Evolutionary conservation across 2,888 invertebrate genomes (phyloP).

Genomic region (Heliothis peltigera): DNA sequence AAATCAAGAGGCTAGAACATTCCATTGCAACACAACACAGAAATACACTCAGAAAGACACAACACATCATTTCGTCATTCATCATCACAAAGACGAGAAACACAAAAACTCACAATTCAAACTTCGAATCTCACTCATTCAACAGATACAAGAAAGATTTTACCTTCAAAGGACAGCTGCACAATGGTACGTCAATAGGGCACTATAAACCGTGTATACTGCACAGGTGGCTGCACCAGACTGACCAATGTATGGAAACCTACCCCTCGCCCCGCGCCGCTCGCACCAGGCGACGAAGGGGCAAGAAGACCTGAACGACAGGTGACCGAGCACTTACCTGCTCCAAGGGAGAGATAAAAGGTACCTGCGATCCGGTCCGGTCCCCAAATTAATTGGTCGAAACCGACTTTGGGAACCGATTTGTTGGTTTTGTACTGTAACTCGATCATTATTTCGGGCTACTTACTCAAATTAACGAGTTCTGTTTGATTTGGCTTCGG

Average conservation of each 20-base stretch:
- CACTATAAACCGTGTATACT: conserved; percentile 77
- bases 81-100: conserved; percentile 47
- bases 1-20: conserved; percentile 20
- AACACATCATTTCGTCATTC: conserved; percentile 23
- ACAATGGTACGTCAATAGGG: conserved; percentile 77
- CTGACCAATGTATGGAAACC: conserved; percentile 71
- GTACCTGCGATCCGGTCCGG: conserved; percentile 82
- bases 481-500: conserved; percentile 14
- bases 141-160: conserved; percentile 59
- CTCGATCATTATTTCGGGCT: conserved; percentile 60
- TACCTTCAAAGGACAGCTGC: conserved; percentile 74
- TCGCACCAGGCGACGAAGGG: conserved; percentile 71
- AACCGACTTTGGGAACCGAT: conserved; percentile 69
- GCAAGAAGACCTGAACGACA: conserved; percentile 75
- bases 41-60: conserved; percentile 24
- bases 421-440: conserved; percentile 67
- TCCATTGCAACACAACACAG: conserved; percentile 16
- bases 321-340: conserved; percentile 86
- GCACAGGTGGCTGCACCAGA: conserved; percentile 84
- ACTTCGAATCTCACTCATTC: conserved; percentile 59
- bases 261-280: conserved; percentile 69
- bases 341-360: conserved; percentile 73
- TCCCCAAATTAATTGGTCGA: conserved; percentile 80
- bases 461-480: conserved; percentile 54
- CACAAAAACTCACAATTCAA: conserved; percentile 54